Percentiles rank a stretch among this genome's conserved stretches.
These are phyloP conservation scores for Acanthurus tractus DNA, from an alignment of 2,797 vertebrate species.

Conservation along the genomic window DNA sequence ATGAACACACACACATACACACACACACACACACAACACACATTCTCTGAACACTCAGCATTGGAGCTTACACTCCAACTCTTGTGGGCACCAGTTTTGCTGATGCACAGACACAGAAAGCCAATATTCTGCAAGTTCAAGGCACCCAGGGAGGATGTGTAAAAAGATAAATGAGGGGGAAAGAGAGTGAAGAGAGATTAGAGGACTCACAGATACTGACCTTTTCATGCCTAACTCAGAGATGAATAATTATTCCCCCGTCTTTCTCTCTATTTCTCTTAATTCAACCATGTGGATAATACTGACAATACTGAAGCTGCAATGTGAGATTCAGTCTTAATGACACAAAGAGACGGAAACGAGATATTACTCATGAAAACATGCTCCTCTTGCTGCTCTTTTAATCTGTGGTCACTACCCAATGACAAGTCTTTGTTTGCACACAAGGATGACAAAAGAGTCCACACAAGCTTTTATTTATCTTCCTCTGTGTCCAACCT, in stretches of 20 bases:
- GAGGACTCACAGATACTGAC: constrained; percentile 23
- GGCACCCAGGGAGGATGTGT: background rate
- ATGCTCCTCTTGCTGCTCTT: background rate
- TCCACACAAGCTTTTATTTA: background rate
- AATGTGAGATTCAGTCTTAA: background rate
- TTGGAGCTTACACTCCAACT: background rate
- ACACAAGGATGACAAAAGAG: background rate
- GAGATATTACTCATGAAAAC: background rate
- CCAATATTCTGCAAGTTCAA: background rate
- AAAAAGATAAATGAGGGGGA: constrained; percentile 9
- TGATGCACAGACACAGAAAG: constrained; percentile 21
- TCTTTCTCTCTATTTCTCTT: background rate
- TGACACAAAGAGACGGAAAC: constrained; percentile 4
- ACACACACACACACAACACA: constrained; percentile 3
- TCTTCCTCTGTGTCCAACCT: background rate
- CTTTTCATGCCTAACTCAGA: constrained; percentile 38
- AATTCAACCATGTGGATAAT: background rate
- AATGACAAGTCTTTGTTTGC: background rate
- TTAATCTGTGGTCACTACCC: background rate
- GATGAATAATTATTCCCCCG: constrained; percentile 32
- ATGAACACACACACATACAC: constrained; percentile 3
- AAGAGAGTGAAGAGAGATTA: background rate
- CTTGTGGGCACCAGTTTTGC: background rate
- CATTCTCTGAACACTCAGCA: background rate
- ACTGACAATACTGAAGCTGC: background rate